Percentiles rank a stretch among this genome's conserved stretches.
Conservation (phyloP, 2,113 vertebrate genomes). For the Dipodomys spectabilis region DNA sequence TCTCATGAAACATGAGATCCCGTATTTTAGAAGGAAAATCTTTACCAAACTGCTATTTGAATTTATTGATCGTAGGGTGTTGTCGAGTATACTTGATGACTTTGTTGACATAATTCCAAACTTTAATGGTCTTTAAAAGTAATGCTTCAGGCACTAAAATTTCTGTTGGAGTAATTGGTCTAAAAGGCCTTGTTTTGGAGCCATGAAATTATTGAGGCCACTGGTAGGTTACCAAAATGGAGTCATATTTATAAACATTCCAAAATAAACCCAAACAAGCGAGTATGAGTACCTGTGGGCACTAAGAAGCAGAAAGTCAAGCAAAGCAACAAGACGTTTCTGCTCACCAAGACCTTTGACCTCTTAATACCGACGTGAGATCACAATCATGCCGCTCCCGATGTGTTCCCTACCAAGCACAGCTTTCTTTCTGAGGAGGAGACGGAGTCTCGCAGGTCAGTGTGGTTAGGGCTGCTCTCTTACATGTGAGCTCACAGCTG, state of each 20-base stretch:
- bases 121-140: constrained; percentile 48
- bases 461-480: not conserved
- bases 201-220: constrained; percentile 46
- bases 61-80: constrained; percentile 38
- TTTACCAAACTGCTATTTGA: constrained; percentile 8
- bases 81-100: constrained; percentile 36
- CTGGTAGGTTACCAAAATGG: constrained; percentile 23
- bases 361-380: not conserved
- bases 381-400: not conserved
- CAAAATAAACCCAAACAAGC: not conserved
- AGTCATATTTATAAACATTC: constrained; percentile 39
- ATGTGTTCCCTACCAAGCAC: not conserved
- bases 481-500: not conserved
- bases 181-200: constrained; percentile 30
- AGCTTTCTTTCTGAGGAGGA: not conserved
- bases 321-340: not conserved
- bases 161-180: constrained; percentile 42
- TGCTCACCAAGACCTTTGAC: not conserved
- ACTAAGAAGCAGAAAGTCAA: not conserved
- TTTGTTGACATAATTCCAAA: constrained; percentile 64
- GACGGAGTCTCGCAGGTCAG: not conserved
- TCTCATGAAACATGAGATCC: not conserved
- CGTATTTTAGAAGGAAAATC: constrained; percentile 20
- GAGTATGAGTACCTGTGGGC: not conserved
- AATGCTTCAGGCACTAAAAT: not conserved